Conservation (phyloP, 2,888 invertebrate species). For the Caenorhabditis angaria region DNA sequence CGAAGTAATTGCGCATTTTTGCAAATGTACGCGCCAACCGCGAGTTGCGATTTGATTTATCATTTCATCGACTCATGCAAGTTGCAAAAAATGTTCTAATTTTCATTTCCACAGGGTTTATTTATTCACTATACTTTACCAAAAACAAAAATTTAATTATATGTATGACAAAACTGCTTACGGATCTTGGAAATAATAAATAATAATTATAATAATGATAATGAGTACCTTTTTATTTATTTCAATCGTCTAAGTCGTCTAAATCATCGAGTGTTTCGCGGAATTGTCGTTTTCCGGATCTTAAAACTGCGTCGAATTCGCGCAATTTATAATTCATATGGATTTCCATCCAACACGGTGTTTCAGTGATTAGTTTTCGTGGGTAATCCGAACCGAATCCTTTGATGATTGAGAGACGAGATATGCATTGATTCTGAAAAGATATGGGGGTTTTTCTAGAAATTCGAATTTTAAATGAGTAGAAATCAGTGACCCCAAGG, state of each 20-base stretch:
- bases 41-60: constrained; percentile 49
- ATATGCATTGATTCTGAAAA: constrained; percentile 72
- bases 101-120: constrained; percentile 27
- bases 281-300: background rate
- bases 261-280: constrained; percentile 4
- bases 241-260: no score
- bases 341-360: constrained; percentile 98
- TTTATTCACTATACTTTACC: no score
- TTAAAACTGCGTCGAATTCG: background rate
- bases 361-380: constrained; percentile 87
- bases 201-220: constrained; percentile 2
- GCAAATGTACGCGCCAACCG: constrained; percentile 46
- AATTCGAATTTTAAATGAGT: no score
- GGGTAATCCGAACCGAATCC: constrained; percentile 99
- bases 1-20: constrained; percentile 47
- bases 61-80: constrained; percentile 54
- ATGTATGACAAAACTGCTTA: background rate
- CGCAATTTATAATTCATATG: background rate
- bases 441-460: no score
- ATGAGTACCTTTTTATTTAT: no score
- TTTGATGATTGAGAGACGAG: constrained; percentile 97
- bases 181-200: no score
- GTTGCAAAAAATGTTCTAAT: constrained; percentile 40
- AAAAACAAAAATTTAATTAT: no score
- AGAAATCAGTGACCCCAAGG: no score